A percentile compares a stretch with the other conserved stretches of the same genome.
phyloP scores from a whole-genome alignment of 1,140 invertebrate species.

The Drosophila oshimai region DNA sequence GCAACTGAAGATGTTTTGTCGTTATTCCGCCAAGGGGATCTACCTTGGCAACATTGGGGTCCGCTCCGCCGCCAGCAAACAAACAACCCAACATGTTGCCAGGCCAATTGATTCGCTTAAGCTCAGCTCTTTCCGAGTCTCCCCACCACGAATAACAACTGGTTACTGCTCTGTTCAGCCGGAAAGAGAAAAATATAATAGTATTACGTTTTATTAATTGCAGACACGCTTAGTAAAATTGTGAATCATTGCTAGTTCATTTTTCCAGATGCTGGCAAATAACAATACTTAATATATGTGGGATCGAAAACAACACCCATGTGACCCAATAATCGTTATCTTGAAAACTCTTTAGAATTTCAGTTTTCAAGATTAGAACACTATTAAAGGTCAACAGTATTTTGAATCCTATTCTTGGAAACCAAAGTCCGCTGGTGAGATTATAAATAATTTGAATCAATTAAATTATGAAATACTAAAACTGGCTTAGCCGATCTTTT shows the following conservation, averaged over 20 bases:
- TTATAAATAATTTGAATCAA: neutral
- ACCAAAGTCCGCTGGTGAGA: conserved; percentile 6
- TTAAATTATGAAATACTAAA: neutral
- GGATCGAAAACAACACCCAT: neutral
- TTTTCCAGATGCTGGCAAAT: neutral
- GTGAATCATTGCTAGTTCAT: neutral
- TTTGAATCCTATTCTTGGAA: neutral
- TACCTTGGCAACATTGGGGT: conserved; percentile 50
- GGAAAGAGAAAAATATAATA: conserved; percentile 14
- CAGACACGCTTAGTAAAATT: neutral
- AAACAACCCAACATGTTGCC: conserved; percentile 66
- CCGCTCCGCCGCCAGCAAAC: conserved; percentile 1
- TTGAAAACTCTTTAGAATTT: neutral
- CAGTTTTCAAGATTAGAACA: neutral
- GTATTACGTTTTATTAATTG: conserved; percentile 23
- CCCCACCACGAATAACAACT: neutral
- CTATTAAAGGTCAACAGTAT: neutral
- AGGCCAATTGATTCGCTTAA: conserved; percentile 44
- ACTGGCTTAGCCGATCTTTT: neutral
- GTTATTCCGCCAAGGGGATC: conserved; percentile 11
- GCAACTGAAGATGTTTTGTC: conserved; percentile 39
- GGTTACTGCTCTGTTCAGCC: conserved; percentile 14
- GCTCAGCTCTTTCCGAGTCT: conserved; percentile 2
- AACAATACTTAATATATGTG: neutral
- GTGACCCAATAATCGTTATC: conserved; percentile 1